A percentile compares a stretch with the other conserved stretches of the same genome.
These are phyloP conservation scores for Nyctereutes procyonoides DNA, from an alignment of 2,113 vertebrate genomes.

Conservation along the genomic window DNA sequence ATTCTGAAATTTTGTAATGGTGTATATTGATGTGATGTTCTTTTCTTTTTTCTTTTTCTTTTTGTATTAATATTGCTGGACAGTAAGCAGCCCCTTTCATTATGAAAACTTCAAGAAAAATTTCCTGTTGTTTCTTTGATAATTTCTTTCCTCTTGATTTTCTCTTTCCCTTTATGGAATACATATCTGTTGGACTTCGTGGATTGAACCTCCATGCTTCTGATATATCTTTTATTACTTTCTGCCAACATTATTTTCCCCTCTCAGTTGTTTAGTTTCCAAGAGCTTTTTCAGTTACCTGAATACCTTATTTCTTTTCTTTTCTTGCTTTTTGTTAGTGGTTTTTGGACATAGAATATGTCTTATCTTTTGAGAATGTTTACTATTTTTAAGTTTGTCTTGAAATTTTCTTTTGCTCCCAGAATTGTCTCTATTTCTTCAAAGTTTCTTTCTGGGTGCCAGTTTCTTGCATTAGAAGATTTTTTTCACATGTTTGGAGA, in stretches of 20 bases:
- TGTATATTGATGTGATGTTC: background rate
- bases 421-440: background rate
- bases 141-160: background rate
- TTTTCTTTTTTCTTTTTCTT: background rate
- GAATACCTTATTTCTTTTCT: background rate
- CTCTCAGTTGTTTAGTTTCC: background rate
- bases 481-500: background rate
- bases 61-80: background rate
- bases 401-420: background rate
- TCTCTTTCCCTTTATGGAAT: background rate
- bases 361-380: background rate
- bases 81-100: background rate
- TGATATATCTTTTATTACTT: background rate
- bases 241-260: background rate
- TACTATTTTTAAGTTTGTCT: background rate
- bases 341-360: background rate
- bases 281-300: background rate
- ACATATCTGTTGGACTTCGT: background rate
- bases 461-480: background rate
- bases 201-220: background rate
- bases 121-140: background rate
- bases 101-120: background rate
- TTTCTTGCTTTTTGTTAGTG: background rate
- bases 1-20: slow-evolving; percentile 13
- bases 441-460: background rate